phyloP scores from a whole-genome alignment of 2,888 invertebrate species.

The Bembecia ichneumoniformis region DNA sequence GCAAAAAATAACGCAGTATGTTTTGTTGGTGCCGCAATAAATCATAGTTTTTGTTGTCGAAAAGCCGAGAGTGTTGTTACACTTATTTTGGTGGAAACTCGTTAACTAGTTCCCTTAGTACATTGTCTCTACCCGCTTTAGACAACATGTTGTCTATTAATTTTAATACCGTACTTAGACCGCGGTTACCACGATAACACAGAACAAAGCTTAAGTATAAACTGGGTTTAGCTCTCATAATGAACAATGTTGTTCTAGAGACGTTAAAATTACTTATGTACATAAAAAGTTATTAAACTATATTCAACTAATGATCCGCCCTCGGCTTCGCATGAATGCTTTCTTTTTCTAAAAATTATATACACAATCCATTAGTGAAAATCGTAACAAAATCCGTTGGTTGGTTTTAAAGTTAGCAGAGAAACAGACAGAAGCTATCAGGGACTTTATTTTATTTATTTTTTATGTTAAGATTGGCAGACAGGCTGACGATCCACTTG shows the following conservation, averaged over 20 bases:
- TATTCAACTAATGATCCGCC: too few species aligned
- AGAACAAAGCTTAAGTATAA: not conserved
- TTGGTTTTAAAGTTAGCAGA: too few species aligned
- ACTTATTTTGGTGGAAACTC: not conserved
- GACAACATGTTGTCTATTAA: not conserved
- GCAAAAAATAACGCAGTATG: not conserved
- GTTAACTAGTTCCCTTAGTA: not conserved
- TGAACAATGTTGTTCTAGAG: not conserved
- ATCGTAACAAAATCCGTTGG: too few species aligned
- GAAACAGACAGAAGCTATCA: too few species aligned
- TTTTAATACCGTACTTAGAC: not conserved
- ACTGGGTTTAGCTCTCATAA: not conserved
- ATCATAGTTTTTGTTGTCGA: slow-evolving; percentile 1
- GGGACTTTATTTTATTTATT: too few species aligned
- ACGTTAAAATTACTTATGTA: too few species aligned
- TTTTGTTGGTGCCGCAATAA: not conserved
- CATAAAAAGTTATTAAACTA: too few species aligned
- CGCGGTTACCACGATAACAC: not conserved
- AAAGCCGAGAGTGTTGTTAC: not conserved
- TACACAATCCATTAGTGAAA: too few species aligned
- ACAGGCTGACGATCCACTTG: too few species aligned
- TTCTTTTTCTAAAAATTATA: too few species aligned
- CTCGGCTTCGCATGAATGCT: too few species aligned
- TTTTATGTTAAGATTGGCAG: too few species aligned
- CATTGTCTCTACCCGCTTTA: not conserved